Conservation (phyloP, 2,888 invertebrate genomes). For the Rotaria macrura region DNA sequence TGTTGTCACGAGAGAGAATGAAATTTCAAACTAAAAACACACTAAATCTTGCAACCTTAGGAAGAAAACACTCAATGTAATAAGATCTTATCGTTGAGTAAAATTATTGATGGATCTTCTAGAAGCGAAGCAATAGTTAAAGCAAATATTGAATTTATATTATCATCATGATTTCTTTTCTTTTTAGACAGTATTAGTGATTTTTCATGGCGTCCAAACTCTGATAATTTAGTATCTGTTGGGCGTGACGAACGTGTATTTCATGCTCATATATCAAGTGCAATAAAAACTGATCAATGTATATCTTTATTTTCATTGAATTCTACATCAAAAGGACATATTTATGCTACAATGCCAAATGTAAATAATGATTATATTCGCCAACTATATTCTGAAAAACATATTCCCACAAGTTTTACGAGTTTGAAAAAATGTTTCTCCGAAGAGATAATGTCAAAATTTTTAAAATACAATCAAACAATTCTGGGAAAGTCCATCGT, state of each 20-base stretch:
- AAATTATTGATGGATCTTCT: too few relatives aligned
- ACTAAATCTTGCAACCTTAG: too few relatives aligned
- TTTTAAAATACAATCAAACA: neutral
- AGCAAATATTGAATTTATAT: too few relatives aligned
- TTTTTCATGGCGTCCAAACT: constrained; percentile 1
- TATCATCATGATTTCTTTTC: neutral
- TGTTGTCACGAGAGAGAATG: too few relatives aligned
- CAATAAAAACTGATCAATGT: neutral
- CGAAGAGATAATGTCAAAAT: neutral
- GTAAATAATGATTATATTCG: neutral
- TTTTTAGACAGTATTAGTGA: neutral
- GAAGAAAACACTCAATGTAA: too few relatives aligned
- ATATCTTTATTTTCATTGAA: neutral
- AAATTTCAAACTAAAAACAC: too few relatives aligned
- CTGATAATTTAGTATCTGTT: neutral
- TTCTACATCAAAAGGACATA: neutral
- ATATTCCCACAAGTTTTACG: neutral
- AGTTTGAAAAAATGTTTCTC: neutral
- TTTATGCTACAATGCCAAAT: neutral
- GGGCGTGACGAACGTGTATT: neutral
- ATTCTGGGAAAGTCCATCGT: neutral
- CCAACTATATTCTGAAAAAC: neutral
- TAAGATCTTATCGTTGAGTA: too few relatives aligned
- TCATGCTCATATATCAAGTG: neutral
- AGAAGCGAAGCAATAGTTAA: too few relatives aligned